Conservation (phyloP, 2,113 vertebrate species). For the Nymphicus hollandicus region DNA sequence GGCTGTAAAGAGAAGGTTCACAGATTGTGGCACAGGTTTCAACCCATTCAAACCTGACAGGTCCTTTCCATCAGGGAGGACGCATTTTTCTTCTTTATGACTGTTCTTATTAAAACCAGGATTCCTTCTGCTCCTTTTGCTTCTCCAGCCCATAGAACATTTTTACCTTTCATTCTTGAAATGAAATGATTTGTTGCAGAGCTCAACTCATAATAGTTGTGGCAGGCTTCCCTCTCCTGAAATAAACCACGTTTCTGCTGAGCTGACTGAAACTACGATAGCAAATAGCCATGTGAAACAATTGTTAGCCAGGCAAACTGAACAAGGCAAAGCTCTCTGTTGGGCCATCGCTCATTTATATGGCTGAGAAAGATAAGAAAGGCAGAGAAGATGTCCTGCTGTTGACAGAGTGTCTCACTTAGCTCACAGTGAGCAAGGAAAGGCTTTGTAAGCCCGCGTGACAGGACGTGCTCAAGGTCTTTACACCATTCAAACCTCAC, state of each 20-base stretch:
- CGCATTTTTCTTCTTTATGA: conserved; percentile 19
- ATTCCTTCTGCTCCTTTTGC: neutral
- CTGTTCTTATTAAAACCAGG: conserved; percentile 13
- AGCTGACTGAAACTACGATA: conserved; percentile 5
- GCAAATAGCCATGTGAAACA: neutral
- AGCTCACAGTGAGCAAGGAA: neutral
- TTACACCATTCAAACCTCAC: neutral
- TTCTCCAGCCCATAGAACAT: neutral
- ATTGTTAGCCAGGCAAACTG: neutral
- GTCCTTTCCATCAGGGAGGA: conserved; percentile 29
- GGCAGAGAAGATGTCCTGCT: neutral
- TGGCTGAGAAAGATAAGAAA: neutral
- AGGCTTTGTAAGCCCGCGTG: neutral
- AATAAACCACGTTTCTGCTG: conserved; percentile 37
- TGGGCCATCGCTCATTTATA: neutral
- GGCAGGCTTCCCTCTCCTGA: neutral
- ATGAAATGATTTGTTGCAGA: neutral
- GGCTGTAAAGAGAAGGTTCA: conserved; percentile 40
- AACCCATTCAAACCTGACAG: conserved; percentile 26
- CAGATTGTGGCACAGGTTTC: conserved; percentile 14
- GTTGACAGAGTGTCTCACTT: neutral
- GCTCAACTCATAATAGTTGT: neutral
- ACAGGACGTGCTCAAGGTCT: neutral
- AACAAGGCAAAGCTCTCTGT: neutral
- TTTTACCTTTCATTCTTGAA: conserved; percentile 5